Evolutionary conservation across 2,113 vertebrate genomes (phyloP).

Genomic region (Bucco capensis): DNA sequence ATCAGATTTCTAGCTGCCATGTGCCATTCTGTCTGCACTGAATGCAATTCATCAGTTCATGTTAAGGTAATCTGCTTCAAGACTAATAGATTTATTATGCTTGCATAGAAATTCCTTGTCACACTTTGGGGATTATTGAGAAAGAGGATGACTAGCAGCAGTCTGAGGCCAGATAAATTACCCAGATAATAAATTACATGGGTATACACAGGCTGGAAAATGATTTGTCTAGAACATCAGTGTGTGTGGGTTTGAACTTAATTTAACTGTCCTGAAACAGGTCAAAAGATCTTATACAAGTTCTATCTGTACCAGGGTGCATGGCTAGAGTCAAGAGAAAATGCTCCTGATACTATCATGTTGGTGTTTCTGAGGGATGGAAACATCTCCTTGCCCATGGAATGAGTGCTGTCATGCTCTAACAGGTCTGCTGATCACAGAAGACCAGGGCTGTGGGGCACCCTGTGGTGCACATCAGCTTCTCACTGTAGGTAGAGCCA

Average conservation of each 20-base stretch:
- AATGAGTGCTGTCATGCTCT: neutral
- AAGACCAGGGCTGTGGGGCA: neutral
- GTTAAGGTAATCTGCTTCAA: neutral
- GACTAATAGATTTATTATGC: neutral
- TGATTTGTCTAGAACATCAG: neutral
- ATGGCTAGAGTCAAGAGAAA: neutral
- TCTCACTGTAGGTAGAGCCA: neutral
- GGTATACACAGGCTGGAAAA: neutral
- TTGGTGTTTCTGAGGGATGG: neutral
- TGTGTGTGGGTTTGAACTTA: neutral
- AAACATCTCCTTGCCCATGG: neutral
- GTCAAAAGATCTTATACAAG: neutral
- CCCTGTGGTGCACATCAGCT: neutral
- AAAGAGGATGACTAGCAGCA: neutral
- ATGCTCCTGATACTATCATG: neutral
- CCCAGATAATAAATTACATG: neutral
- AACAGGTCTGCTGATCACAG: neutral
- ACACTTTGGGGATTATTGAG: neutral
- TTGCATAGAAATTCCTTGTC: neutral
- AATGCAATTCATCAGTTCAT: neutral
- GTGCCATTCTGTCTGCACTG: neutral
- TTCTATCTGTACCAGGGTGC: neutral
- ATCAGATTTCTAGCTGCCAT: neutral
- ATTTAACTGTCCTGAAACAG: neutral
- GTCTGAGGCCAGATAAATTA: neutral